Base-by-base conservation (phyloP, 2,113 vertebrate species). In the Actinemys pallida region DNA sequence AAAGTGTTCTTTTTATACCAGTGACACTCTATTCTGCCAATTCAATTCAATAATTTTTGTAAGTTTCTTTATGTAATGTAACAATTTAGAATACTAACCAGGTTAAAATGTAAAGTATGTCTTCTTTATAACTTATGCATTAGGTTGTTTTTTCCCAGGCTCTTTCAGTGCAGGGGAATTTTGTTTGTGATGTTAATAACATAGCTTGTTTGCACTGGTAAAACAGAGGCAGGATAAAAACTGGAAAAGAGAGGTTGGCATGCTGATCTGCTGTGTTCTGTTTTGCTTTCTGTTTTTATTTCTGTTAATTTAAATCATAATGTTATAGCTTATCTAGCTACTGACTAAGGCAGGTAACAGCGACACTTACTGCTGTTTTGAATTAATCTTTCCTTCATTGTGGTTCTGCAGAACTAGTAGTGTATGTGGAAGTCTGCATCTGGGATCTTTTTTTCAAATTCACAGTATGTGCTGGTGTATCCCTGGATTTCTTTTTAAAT, bases 231-330 rank as follows among this genome's bases (percentile, higher is more conserved):
- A 87, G 89, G 83, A 76, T 57, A 90, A 94, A 96, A 96, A 93
- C 94, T 42, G 86, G 0, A 2, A 83, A 91, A 89, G 81, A 93
- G 86, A 86, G 20, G 9, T 69, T 95, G 90, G 89, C 39, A 85
- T 95, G 96, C 95, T 96, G 97, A 97, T 96, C 93, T 93, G 59
- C 92, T 97, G 83, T 90, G 57, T 72, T 9, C n/a, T n/a, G 50
- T 90, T 76, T 39, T 78, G 45, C 50, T 91, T 94, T 94, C 75
- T 12, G 93, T 87, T n/a, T 54, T 76, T 76, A n/a, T 35, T 35
- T 80, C 78, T 52, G 87, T 16, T 17, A 13, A 16, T 57, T 27
- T 35, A 57, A 57, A 57, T 57, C 22, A 49, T 39, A 86, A 6
- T 53, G 85, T 75, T 83, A 53, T 0, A 6, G 72, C 69, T 90